Evolutionary conservation across 2,888 invertebrate species (phyloP), one percentile per base, ranked within the genome.

Genomic region (Caenorhabditis sinica): DNA sequence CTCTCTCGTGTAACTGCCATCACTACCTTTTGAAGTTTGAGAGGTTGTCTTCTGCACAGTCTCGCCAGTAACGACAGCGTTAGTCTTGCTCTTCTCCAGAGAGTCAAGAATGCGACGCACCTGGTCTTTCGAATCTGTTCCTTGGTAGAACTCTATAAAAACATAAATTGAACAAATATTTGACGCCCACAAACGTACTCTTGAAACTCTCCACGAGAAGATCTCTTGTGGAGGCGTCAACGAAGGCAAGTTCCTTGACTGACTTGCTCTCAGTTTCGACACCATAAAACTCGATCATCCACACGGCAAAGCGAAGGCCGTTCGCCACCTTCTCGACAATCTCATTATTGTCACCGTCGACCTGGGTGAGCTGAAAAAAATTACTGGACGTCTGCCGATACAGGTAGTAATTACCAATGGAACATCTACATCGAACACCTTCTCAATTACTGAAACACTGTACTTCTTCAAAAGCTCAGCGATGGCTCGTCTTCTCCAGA

Each of bases 391-490:
- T n/a, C n/a, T n/a, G n/a, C n/a, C n/a, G n/a, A n/a, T n/a, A n/a
- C n/a, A n/a, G n/a, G n/a, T n/a, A n/a, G n/a, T n/a, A n/a, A 23
- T 30, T 53, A 79, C 77, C 69, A 80, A 33, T 28, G 72, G 72
- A 0, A 65, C 45, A 11, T 25, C 43, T 1, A 9, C 5, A 60
- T 72, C 66, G 58, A 80, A 80, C 15, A n/a, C 17, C 2, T 80
- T 33, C 28, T 72, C 80, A 6, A 8, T 17, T 11, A 72, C 43
- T 0, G 80, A 43, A 8, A 72, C 33, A 5, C 66, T 30, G 66
- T 58, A 80, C 20, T 56, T 65, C 36, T 51, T 58, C 17, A 80
- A 45, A 65, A 80, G 56, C 17, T 58, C 66, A 20, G 72, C 65
- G 28, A 79, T 56, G 5, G 79, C 49, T 5, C 25, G 71, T 56